Evolutionary conservation across 2,113 vertebrate genomes (phyloP).

Genomic region (Carassius auratus): DNA sequence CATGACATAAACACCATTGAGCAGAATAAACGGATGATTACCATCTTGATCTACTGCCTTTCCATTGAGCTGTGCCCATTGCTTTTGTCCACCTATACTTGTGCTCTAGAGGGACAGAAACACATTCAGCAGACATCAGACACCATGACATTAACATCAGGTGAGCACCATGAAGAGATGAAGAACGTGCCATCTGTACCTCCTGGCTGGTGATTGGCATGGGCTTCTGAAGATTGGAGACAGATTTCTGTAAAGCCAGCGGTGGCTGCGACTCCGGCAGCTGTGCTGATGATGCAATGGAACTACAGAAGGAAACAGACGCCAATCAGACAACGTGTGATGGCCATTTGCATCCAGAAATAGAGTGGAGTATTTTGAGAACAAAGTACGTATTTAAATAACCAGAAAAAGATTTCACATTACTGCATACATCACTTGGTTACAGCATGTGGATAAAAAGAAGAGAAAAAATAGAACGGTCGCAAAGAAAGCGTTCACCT

Average conservation of each 20-base stretch:
- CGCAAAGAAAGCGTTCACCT: background rate
- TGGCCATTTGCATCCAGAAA: background rate
- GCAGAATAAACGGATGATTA: slow-evolving; percentile 66
- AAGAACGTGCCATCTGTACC: slow-evolving; percentile 70
- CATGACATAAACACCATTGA: background rate
- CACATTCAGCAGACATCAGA: slow-evolving; percentile 4
- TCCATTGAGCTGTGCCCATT: slow-evolving; percentile 99
- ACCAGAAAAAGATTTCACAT: background rate
- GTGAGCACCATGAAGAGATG: background rate
- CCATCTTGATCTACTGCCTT: slow-evolving; percentile 97
- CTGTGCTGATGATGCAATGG: slow-evolving; percentile 92
- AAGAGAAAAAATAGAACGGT: no score
- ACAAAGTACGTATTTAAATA: background rate
- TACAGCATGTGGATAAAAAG: background rate
- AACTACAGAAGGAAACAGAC: slow-evolving; percentile 76
- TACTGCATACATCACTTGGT: background rate
- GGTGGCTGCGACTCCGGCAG: slow-evolving; percentile 96
- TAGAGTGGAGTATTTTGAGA: background rate
- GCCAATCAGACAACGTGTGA: slow-evolving; percentile 11
- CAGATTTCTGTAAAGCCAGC: slow-evolving; percentile 99
- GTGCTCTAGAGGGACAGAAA: slow-evolving; percentile 81
- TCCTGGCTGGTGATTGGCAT: slow-evolving; percentile 90
- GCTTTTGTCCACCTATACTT: slow-evolving; percentile 99
- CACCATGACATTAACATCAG: background rate
- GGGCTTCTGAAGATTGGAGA: slow-evolving; percentile 99